A percentile compares a stretch with the other conserved stretches of the same genome.
Conservation (phyloP, 2,797 vertebrate species). For the Anguilla anguilla region DNA sequence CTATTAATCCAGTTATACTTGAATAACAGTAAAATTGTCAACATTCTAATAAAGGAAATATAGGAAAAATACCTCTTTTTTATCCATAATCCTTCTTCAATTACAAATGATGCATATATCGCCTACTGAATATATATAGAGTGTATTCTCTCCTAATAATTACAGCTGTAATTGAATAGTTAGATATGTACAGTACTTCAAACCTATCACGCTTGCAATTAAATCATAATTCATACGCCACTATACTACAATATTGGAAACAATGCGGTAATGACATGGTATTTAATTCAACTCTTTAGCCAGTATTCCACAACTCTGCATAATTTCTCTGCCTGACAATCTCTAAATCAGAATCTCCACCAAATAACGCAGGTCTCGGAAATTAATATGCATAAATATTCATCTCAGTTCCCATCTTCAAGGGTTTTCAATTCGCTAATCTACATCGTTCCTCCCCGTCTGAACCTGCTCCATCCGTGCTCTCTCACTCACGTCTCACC, state of each 20-base stretch:
- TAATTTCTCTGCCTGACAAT: background rate
- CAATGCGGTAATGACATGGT: background rate
- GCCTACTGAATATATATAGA: too few relatives aligned
- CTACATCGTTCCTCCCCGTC: background rate
- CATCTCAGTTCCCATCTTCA: constrained; percentile 3
- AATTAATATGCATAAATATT: constrained; percentile 18
- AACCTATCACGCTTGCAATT: background rate
- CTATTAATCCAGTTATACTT: background rate
- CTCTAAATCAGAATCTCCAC: constrained; percentile 12
- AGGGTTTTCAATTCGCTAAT: constrained; percentile 14
- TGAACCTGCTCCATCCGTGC: background rate
- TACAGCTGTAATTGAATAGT: background rate
- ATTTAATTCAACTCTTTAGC: background rate
- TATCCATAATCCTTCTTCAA: background rate
- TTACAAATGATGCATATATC: background rate
- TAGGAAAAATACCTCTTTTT: background rate
- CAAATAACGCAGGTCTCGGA: background rate
- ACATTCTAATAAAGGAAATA: background rate
- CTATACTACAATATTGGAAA: background rate
- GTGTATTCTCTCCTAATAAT: background rate
- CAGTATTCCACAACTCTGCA: background rate
- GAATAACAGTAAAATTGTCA: background rate
- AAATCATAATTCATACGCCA: background rate
- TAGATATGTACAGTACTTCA: background rate
- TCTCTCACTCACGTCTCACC: background rate